Evolutionary conservation across 2,888 invertebrate species (phyloP), one percentile per base, ranked within the genome.

Genomic region (Tribolium freemani): DNA sequence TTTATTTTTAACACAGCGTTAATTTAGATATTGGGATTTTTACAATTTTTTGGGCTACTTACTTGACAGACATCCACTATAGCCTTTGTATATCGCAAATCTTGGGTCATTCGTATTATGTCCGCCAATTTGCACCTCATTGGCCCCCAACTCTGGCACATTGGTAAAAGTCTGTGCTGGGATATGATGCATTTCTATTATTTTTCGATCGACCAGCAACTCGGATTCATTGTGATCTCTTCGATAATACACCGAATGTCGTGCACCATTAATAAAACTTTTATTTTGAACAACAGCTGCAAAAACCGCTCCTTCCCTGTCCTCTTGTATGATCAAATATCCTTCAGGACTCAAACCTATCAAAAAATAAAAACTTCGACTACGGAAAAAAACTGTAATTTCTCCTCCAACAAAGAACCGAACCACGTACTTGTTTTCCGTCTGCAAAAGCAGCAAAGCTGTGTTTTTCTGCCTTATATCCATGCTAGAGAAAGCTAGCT

Each of bases 41-140:
- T n/a, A n/a, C n/a, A n/a, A n/a, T n/a, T n/a, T 26, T 26, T 38
- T 9, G 5, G 38, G 5, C 5, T 38, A 76, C 92, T 91, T 87
- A 96, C 96, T 96, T 75, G 96, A 96, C 74, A 96, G 88, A 85
- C 96, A 96, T 68, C 96, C 96, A 81, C 93, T 94, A 85, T 96
- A 96, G 78, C 94, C 94, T 83, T 94, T 95, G 83, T 94, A 96
- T 71, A 93, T 93, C 73, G 91, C 92, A 79, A 96, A 92, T 76
- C 95, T 89, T 2, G 93, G 92, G 84, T 96, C 95, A 3, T 93
- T 93, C 3, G 95, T 94, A 80, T 94, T 95, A 10, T 96, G 90
- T 20, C 96, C 96, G 8, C 96, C 96, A 63, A 96, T 91, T 85
- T 95, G 95, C 6, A 96, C 94, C 81, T 95, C 95, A 83, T 94